Base-by-base conservation (phyloP, 64 coral and sea anemone genomes). In the Porites australiensis region DNA sequence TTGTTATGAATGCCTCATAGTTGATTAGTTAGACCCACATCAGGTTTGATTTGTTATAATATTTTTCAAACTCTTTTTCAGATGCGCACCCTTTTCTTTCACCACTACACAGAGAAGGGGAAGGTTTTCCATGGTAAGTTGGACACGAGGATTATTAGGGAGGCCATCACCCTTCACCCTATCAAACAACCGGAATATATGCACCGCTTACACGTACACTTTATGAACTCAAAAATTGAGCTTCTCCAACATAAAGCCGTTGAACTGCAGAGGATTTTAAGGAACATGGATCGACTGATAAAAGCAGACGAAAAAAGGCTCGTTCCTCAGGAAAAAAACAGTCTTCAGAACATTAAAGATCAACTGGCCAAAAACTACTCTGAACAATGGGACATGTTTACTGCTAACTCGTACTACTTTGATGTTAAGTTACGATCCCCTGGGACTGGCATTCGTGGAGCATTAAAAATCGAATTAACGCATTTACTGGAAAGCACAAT, bases 371-470 rank as follows among this genome's bases (percentile, higher is more conserved):
- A 51, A 53, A 58, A 93, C 48, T 75, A 86, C 64, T 90, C 60
- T 63, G 87, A 93, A 80, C 51, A 87, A 46, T 96, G 95, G 95
- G 87, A 96, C 72, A 93, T 96, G 95, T 96, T 96, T n/a, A 96
- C 81, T 13, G 81, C 91, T 1, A 90, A 74, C 9, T 90, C 89
- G 53, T 81, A 93, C 67, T 96, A 96, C 81, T 87, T 86, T 46
- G 87, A 93, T 43, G 27, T 86, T 3, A 96, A 64, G 19, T 75
- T 93, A 19, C 81, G 93, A 18, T 81, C 87, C 13, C 95, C 95
- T 4, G 94, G 92, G 43, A 93, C 90, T 13, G 90, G 94, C 22
- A 93, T 98, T 72, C 74, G 82, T 55, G 76, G 95, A 22, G 73
- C 96, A 57, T 15, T 95, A 8, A 95, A 93, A 74, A 88, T 62